Evolutionary conservation across 2,113 vertebrate species (phyloP), one percentile per base, ranked within the genome.

Genomic region (Epinephelus lanceolatus): DNA sequence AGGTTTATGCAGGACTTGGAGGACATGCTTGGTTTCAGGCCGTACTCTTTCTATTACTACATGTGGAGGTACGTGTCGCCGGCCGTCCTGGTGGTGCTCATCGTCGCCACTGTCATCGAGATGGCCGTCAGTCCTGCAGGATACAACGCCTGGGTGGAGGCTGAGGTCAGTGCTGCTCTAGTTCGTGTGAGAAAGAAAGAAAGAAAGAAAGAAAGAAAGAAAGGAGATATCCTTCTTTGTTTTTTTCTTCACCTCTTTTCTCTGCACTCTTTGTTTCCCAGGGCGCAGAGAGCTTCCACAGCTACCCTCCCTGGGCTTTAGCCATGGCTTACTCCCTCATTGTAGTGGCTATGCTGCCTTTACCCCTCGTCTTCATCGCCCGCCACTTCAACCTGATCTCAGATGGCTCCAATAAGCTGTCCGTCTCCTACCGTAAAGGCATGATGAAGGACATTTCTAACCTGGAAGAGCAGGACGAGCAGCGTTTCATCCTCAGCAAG

Each of bases 381-480:
- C 95, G 97, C 18, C 98, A 97, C 86, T 99, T 98, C 92, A 97
- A 97, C 94, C 92, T 99, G 0, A 86, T 99, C 40, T 97, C 98
- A 0, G 98, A 99, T 0, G 98, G 98, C 78, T 99, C 98, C 94
- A 99, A 99, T 49, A 96, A 97, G 81, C 96, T 99, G 62, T 99
- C 98, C 0, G 98, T 99, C 85, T 98, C 98, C 76, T 99, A 99
- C 93, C 97, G 97, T 86, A 98, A 99, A 84, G 98, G 98, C 76
- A 98, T 99, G 97, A 98, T 99, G 96, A 99, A 99, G 92, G 98
- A 99, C 94, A 97, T 98, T 80, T 99, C 98, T 91, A 99, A 98
- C 92, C 83, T 99, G 85, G 98, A 99, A 76, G 97, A 99, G 88
- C 97, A 97, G 0, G 98, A 99, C 0, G 98, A 99, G 94, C 99